Conservation (phyloP, 2,113 vertebrate genomes). For the Centropristis striata region DNA sequence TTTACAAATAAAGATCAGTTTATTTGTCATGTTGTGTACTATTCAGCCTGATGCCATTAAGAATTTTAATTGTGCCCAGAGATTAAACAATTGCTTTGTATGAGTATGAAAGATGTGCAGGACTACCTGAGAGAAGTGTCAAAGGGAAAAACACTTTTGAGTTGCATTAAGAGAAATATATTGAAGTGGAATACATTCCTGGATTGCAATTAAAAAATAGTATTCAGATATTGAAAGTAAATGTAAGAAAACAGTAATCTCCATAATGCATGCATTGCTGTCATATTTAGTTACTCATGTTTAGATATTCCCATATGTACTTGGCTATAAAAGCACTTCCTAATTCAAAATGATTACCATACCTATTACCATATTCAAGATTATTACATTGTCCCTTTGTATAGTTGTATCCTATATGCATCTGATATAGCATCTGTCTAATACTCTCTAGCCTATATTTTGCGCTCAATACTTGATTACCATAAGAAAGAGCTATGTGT, state of each 20-base stretch:
- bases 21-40: not conserved
- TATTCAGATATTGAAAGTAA: not conserved
- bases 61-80: no score
- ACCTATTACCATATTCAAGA: conserved; percentile 50
- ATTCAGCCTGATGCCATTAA: not conserved
- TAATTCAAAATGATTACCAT: conserved; percentile 29
- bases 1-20: not conserved
- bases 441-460: conserved; percentile 18
- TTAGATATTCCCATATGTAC: not conserved
- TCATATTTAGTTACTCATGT: not conserved
- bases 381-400: conserved; percentile 44
- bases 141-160: not conserved
- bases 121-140: no score
- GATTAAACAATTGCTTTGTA: no score
- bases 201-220: not conserved
- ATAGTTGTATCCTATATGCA: conserved; percentile 37
- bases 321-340: not conserved
- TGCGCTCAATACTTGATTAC: conserved; percentile 41
- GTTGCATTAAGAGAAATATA: not conserved
- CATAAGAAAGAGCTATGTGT: conserved; percentile 64
- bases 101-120: no score
- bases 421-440: conserved; percentile 38
- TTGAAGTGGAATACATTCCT: not conserved
- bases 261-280: not conserved
- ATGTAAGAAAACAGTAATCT: not conserved